Evolutionary conservation across 2,113 vertebrate genomes (phyloP).

Genomic region (Oncorhynchus tshawytscha): DNA sequence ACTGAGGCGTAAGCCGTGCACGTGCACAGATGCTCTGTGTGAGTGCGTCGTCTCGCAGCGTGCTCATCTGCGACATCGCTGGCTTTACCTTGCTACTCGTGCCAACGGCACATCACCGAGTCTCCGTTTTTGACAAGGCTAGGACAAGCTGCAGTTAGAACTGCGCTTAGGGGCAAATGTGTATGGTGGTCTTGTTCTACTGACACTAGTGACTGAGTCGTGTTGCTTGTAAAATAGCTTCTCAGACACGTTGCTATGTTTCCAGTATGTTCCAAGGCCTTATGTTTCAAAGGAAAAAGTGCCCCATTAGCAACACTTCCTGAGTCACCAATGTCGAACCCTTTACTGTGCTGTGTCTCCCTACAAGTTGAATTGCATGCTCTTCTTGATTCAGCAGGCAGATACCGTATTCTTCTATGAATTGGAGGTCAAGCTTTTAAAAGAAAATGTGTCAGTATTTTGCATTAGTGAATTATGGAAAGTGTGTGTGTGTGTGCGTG

Average conservation of each 20-base stretch:
- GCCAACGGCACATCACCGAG: too few relatives aligned
- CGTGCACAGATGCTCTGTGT: too few relatives aligned
- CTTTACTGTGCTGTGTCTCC: background rate
- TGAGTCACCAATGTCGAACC: background rate
- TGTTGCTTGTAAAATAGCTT: background rate
- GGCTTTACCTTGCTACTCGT: too few relatives aligned
- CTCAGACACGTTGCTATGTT: background rate
- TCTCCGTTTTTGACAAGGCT: too few relatives aligned
- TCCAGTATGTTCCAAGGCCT: background rate
- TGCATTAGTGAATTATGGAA: background rate
- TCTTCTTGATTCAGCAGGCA: background rate
- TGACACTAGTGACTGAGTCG: background rate
- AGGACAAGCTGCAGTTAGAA: background rate
- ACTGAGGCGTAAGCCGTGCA: too few relatives aligned
- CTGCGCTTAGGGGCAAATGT: background rate
- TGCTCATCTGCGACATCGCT: too few relatives aligned
- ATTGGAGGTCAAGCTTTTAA: background rate
- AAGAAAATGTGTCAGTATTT: background rate
- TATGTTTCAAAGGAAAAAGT: background rate
- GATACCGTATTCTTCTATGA: background rate
- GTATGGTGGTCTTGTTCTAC: background rate
- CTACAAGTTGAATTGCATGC: background rate
- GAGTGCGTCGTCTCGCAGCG: too few relatives aligned
- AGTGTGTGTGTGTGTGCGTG: constrained; percentile 4
- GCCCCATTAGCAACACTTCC: background rate